Base-by-base conservation (phyloP, 1,140 invertebrate genomes). In the Oncopeltus fasciatus region DNA sequence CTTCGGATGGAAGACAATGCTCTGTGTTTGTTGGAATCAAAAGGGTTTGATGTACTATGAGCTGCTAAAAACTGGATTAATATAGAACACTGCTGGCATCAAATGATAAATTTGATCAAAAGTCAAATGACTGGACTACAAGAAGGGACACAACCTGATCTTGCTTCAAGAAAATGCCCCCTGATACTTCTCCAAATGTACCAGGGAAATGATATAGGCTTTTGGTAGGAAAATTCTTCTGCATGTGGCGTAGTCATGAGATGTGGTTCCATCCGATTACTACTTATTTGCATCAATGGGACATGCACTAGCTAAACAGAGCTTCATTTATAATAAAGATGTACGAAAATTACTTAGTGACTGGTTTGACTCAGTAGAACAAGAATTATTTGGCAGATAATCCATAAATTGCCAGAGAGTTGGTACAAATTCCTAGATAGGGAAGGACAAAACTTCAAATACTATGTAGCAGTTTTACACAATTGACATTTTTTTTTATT, bases 11-110 rank as follows among this genome's bases (percentile, higher is more conserved):
- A 69, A 69, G 59, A 24, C 67, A 27, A 56, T 71, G 60, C 60
- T 70, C 14, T 69, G 69, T 61, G 70, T 72, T 67, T 70, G 65
- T 67, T 71, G 70, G 68, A 66, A 72, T 62, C 68, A 71, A 66
- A 62, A 62, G 0, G 63, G 67, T 65, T 67, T 72, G 16, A 53
- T 72, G 2, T 72, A 69, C 64, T 69, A 72, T 62, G 66, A 73
- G 62, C 64, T 67, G 46, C 44, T 70, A 2, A 57, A 28, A 28
- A 1, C 27, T 28, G 56, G 3, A 2, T 31, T 28, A 57, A 57
- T 29, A 57, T 27, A 4, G 24, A 57, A 5, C 56, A 16, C 26
- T 57, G 29, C 5, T 16, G 27, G 18, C 27, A 57, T 28, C 47
- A 51, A 24, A 51, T 51, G 47, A 51, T 51, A 14, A 2, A 44